Evolutionary conservation across 2,888 invertebrate genomes (phyloP), one percentile per base, ranked within the genome.

Genomic region (Urechis unicinctus): DNA sequence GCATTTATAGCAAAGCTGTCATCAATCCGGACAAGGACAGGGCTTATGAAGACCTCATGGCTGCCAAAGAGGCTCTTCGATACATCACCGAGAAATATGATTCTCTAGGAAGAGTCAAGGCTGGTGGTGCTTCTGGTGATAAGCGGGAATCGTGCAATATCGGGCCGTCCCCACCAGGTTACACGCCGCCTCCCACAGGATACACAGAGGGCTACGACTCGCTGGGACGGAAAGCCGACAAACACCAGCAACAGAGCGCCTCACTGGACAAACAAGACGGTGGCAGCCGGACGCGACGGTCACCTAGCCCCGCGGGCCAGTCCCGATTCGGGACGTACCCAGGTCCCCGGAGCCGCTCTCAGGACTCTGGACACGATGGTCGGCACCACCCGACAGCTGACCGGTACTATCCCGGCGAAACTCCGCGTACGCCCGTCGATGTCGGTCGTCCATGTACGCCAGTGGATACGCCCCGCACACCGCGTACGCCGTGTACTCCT

Each of bases 31-130:
- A 49, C 9, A 26, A 50, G 17, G 53, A 54, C 13, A 31, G 43
- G 53, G 44, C 17, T 13, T 26, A 24, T 3, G 28, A 31, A 43
- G 29, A 43, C 22, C 21, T 6, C 21, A 13, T 28, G 52, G 45
- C 36, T 22, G 42, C 21, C 2, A 64, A 65, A 36, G 68, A 69
- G 52, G 71, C 69, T 2, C 53, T 70, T 5, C 61, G 65, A 29
- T 64, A 65, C 56, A 62, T 74, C 41, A 67, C 66, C 4, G 72
- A 67, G 44, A 74, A 73, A 59, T 75, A 74, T 61, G 74, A 74
- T 44, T 72, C 72, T 2, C 59, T 72, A 1, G 70, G 66, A 31
- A 67, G 56, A 29, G 43, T 64, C 9, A 28, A 49, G 9, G 49
- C 50, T 24, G 28, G 42, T 4, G 17, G 47, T 25, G 25, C 48